Percentiles rank a stretch among this genome's conserved stretches.
These are phyloP conservation scores for Dolichomitus sp. DNA, from an alignment of 2,888 invertebrate genomes.

Conservation along the genomic window DNA sequence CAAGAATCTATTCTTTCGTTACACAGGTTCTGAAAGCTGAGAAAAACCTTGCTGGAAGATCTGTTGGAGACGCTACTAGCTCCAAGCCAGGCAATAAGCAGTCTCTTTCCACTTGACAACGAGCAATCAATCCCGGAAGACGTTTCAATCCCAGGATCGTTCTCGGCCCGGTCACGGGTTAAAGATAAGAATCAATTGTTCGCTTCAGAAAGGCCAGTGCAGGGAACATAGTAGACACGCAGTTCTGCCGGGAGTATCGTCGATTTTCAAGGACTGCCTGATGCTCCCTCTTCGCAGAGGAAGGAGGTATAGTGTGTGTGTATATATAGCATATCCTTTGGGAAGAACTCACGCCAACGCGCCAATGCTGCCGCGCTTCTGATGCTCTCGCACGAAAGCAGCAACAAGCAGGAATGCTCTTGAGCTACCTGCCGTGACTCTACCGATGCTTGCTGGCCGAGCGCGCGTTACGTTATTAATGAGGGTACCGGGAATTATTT, in stretches of 20 bases:
- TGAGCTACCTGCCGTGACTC: conserved; percentile 67
- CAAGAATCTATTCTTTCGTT: conserved; percentile 35
- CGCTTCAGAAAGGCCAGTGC: conserved; percentile 51
- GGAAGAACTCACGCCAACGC: conserved; percentile 33
- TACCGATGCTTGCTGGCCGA: conserved; percentile 70
- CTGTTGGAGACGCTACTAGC: conserved; percentile 20
- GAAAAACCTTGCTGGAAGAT: conserved; percentile 24
- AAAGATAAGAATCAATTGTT: conserved; percentile 82
- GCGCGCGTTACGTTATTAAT: conserved; percentile 83
- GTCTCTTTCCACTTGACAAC: conserved; percentile 76
- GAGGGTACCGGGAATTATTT: conserved; percentile 82
- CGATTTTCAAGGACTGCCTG: conserved; percentile 61
- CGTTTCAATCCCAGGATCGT: conserved; percentile 81
- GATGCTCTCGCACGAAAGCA: conserved; percentile 44
- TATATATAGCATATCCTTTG: conserved; percentile 24
- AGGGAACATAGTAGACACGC: conserved; percentile 12
- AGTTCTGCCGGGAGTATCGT: conserved; percentile 36
- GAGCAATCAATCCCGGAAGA: conserved; percentile 77
- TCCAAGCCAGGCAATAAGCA: conserved; percentile 71
- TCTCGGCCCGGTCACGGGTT: conserved; percentile 74
- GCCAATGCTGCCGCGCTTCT: conserved; percentile 32
- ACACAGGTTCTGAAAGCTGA: neutral
- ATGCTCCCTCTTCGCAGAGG: neutral
- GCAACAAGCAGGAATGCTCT: conserved; percentile 51
- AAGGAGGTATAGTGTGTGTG: neutral